Evolutionary conservation across 2,888 invertebrate species (phyloP), one percentile per base, ranked within the genome.

Genomic region (Pilophorus perplexus): DNA sequence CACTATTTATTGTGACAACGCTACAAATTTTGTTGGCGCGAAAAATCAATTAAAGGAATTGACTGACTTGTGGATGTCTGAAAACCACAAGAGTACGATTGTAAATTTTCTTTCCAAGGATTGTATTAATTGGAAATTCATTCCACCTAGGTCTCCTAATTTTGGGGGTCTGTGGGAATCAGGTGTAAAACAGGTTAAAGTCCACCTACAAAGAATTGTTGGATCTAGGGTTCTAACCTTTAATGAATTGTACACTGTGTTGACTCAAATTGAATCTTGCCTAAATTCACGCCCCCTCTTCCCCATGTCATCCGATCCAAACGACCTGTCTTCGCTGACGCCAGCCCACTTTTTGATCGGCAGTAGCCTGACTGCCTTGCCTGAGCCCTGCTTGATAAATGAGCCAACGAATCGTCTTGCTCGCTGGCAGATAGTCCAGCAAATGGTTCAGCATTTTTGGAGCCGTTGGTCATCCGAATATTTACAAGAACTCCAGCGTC

Each of bases 261-360:
- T 66, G 22, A 60, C 59, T 46, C 54, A 42, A 38, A 42, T 65
- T 6, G 65, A 65, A 25, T 59, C 55, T 10, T 65, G 65, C 18
- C 18, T 66, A 27, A 66, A 66, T 66, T 66, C 59, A n/a, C 57
- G 66, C 8, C 66, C 66, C 20, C 14, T 66, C 5, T 37, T 25
- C n/a, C n/a, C n/a, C n/a, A 25, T 38, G 22, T 57, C 66, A 2
- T 60, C 66, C 16, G 16, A 44, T 37, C 66, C 66, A 10, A 62
- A 23, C 2, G 66, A 66, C 28, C 20, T 60, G 6, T n/a, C 57
- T 6, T 12, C 59, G 12, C 37, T 66, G 3, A 66, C 66, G 25
- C 62, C 62, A 12, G 48, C 44, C 6, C 62, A 62, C 48, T 62
- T 62, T 48, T 27, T 65, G 23, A 42, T 65, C 20, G 65, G 65